These are phyloP conservation scores for Pseudomyrmex flavicornis DNA, from an alignment of 1,140 invertebrate genomes.

Conservation along the genomic window DNA sequence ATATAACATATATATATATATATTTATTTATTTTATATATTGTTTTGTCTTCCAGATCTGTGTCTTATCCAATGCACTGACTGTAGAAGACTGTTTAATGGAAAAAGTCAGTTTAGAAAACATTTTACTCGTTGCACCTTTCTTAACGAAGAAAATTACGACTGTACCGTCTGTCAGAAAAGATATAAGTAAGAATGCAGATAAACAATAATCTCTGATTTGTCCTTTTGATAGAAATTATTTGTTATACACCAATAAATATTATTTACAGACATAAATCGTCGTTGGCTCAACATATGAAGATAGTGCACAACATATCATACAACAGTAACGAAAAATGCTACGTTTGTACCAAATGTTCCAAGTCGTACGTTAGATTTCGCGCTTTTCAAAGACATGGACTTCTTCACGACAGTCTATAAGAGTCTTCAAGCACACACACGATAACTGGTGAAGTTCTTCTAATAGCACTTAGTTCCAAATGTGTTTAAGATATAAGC, in stretches of 20 bases:
- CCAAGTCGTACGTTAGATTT: constrained; percentile 60
- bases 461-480: too few species aligned
- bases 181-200: constrained; percentile 71
- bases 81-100: constrained; percentile 67
- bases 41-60: constrained; percentile 58
- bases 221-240: constrained; percentile 3
- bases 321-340: background rate
- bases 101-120: constrained; percentile 69
- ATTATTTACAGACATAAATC: constrained; percentile 72
- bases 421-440: too few species aligned
- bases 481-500: too few species aligned
- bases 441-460: too few species aligned
- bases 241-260: constrained; percentile 43
- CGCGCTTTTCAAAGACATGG: constrained; percentile 62
- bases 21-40: too few species aligned
- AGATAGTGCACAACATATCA: constrained; percentile 27
- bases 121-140: constrained; percentile 64
- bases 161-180: constrained; percentile 67
- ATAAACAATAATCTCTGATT: background rate
- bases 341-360: constrained; percentile 54
- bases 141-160: constrained; percentile 41
- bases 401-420: constrained; percentile 20
- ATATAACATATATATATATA: too few species aligned
- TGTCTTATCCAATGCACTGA: constrained; percentile 68
- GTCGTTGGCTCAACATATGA: constrained; percentile 70